Base-by-base conservation (phyloP, 1,140 invertebrate species). In the Muscidifurax raptorellus region DNA sequence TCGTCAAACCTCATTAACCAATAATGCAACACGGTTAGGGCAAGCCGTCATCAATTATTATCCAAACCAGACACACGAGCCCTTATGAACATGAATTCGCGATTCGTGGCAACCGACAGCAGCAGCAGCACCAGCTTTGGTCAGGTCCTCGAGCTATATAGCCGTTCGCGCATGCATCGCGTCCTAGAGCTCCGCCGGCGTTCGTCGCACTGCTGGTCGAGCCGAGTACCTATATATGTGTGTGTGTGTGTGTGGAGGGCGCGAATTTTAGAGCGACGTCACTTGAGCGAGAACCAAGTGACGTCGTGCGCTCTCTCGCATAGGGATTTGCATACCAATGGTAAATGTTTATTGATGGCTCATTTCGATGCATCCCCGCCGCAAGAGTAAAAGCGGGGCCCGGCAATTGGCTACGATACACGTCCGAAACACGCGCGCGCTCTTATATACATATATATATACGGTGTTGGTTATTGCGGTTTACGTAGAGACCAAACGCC, bases 331-430 rank as follows among this genome's bases (percentile, higher is more conserved):
- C 84, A 87, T 90, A 78, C 84, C 86, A 87, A 87, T 87, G 25
- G 78, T 72, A 74, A 88, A 88, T 88, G 81, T 89, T 89, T 89
- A 89, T 88, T 85, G 85, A 87, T 82, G 85, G 75, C 82, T 87
- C 82, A 80, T 87, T 76, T 69, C 27, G 66, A 78, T 83, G 82
- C 64, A 83, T 76, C 82, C 40, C 71, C 36, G 22, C 6, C 18
- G 52, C 22, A 22, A 59, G 25, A 28, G 36, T 25, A 47, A 59
- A 32, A 52, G 75, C 36, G 7, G n/a, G n/a, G 1, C 22, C 36
- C 18, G 36, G 52, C 15, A 40, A 22, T 72, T 64, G 80, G 71
- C 69, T 67, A 18, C 71, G 52, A 59, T 72, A 81, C 44, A 30
- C n/a, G 22, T 40, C 71, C 47, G 1, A 64, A 36, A 82, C 47